These are phyloP conservation scores for Halictus quadricinctus DNA, from an alignment of 2,888 invertebrate genomes.

Conservation along the genomic window DNA sequence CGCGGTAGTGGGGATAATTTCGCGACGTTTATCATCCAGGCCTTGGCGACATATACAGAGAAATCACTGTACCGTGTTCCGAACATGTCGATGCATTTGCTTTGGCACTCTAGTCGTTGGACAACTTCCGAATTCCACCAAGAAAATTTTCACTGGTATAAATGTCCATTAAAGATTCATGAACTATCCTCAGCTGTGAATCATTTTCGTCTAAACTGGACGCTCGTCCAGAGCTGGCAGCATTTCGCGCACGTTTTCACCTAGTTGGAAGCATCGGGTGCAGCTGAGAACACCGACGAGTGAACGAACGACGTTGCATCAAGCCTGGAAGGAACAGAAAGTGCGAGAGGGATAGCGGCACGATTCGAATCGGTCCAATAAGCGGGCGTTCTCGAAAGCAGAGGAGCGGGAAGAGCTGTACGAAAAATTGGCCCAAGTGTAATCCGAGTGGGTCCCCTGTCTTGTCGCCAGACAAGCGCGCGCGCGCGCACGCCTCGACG, in stretches of 20 bases:
- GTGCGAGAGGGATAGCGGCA: neutral
- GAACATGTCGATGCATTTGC: too few species aligned
- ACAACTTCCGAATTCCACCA: too few species aligned
- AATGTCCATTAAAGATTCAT: too few species aligned
- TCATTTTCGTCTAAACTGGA: too few species aligned
- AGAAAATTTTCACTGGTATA: too few species aligned
- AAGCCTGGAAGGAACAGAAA: neutral
- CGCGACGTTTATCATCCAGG: too few species aligned
- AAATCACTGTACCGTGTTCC: too few species aligned
- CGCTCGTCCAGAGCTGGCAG: too few species aligned
- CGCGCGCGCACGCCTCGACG: slow-evolving; percentile 58
- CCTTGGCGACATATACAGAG: too few species aligned
- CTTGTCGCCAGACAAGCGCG: slow-evolving; percentile 53
- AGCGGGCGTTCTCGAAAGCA: neutral
- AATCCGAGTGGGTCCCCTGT: slow-evolving; percentile 33
- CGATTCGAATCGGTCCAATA: neutral
- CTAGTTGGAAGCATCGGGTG: neutral
- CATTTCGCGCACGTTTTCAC: neutral
- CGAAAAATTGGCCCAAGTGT: slow-evolving; percentile 56
- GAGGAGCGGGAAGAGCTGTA: neutral
- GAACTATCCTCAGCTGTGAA: too few species aligned
- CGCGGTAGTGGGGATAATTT: too few species aligned
- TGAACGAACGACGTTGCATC: neutral
- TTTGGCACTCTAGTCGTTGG: too few species aligned
- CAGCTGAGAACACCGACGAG: neutral